These are phyloP conservation scores for Sebastolobus altivelis DNA, from an alignment of 2,797 vertebrate species.

Conservation along the genomic window DNA sequence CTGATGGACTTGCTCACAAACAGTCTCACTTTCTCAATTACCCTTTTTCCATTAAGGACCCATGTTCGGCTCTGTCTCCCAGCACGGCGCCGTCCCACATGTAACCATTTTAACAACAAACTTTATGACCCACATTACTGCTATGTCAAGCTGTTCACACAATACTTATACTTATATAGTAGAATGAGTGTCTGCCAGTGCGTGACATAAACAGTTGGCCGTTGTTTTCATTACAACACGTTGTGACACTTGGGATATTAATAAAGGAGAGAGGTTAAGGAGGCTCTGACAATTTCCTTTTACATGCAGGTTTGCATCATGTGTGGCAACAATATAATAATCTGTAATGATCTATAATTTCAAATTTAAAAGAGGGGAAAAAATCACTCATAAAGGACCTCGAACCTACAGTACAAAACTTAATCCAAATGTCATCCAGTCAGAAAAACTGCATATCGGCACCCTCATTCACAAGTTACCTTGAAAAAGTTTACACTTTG, in stretches of 20 bases:
- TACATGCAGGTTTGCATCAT: neutral
- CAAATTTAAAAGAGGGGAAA: neutral
- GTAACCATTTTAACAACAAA: slow-evolving; percentile 17
- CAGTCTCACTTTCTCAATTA: slow-evolving; percentile 45
- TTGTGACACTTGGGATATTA: neutral
- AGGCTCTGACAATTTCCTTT: neutral
- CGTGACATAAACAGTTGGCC: neutral
- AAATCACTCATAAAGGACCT: neutral
- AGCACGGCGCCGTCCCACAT: slow-evolving; percentile 21
- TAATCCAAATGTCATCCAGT: neutral
- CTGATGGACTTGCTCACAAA: slow-evolving; percentile 34
- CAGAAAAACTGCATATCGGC: neutral
- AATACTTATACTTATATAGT: neutral
- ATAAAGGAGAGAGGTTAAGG: neutral
- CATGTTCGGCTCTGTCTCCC: slow-evolving; percentile 31
- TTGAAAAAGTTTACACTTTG: neutral
- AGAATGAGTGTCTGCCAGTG: neutral
- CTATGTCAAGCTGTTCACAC: slow-evolving; percentile 19
- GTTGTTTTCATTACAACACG: neutral
- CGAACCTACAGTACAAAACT: neutral
- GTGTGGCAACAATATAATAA: neutral
- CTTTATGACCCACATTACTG: slow-evolving; percentile 24
- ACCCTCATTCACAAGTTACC: neutral
- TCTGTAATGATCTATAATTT: neutral
- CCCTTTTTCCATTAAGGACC: slow-evolving; percentile 44